phyloP scores from a whole-genome alignment of 23 tunicate genomes.

The Botrylloides violaceus region DNA sequence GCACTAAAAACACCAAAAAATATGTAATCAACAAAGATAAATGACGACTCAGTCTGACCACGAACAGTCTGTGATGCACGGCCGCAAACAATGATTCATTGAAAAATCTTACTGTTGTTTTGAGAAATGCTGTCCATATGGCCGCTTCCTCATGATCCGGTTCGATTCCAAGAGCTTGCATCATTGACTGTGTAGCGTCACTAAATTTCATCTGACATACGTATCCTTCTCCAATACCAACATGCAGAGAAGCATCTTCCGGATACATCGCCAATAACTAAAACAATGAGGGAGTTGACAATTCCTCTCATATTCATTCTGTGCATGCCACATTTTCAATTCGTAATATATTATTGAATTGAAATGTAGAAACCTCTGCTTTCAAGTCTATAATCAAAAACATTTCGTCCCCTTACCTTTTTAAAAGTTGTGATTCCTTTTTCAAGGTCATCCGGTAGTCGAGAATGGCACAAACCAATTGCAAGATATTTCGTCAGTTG shows the following conservation, averaged over 20 bases:
- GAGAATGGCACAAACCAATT: conserved; percentile 31
- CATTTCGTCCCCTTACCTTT: conserved; percentile 40
- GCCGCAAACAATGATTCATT: no score
- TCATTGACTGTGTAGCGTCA: conserved; percentile 11
- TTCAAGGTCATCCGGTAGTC: neutral
- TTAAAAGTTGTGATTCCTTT: conserved; percentile 51
- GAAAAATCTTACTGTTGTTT: conserved; percentile 24
- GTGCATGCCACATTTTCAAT: no score
- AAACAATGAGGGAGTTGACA: neutral
- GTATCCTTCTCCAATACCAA: conserved; percentile 20
- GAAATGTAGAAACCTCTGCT: no score
- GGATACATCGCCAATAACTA: neutral
- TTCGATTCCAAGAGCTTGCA: conserved; percentile 12
- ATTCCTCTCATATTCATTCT: no score
- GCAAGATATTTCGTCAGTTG: conserved; percentile 30
- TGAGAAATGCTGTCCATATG: conserved; percentile 31
- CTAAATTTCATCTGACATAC: conserved; percentile 6
- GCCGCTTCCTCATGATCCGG: conserved; percentile 13
- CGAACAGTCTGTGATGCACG: no score
- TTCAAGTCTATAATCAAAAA: no score
- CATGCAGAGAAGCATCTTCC: conserved; percentile 1
- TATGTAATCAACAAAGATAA: no score
- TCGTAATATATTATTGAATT: no score
- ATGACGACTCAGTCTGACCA: no score
- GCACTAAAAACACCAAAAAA: no score